Evolutionary conservation across 2,797 vertebrate species (phyloP).

Genomic region (Eulemur albifrons): DNA sequence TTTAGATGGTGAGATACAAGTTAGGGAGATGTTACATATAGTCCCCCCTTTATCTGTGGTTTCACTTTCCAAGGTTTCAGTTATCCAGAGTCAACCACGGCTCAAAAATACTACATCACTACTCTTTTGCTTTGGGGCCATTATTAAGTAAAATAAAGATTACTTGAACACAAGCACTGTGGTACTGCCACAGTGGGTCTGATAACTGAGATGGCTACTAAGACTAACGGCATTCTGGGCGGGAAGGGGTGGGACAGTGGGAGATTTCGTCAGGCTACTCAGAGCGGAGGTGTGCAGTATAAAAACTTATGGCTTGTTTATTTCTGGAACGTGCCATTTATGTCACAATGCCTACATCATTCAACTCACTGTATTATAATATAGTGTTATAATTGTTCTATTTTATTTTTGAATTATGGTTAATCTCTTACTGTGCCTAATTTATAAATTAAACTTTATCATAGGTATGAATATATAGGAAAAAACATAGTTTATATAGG

Average conservation of each 20-base stretch:
- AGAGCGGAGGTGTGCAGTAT: neutral
- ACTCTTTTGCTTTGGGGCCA: neutral
- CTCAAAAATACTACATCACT: neutral
- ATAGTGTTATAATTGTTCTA: neutral
- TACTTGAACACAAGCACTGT: neutral
- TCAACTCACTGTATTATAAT: neutral
- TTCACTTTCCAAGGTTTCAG: neutral
- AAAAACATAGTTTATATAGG: neutral
- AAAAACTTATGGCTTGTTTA: neutral
- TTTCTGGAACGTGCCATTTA: neutral
- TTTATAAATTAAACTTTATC: neutral
- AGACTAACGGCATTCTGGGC: neutral
- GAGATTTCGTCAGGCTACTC: neutral
- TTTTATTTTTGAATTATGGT: neutral
- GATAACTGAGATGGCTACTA: neutral
- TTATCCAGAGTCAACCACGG: neutral
- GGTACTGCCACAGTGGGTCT: neutral
- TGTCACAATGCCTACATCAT: neutral
- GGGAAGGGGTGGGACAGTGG: neutral
- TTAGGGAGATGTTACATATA: neutral
- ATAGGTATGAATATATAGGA: neutral
- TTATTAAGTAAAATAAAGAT: neutral
- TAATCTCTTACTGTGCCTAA: neutral
- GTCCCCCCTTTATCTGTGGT: neutral
- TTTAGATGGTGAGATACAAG: neutral